Conservation (phyloP, 2,888 invertebrate genomes). For the Megamerina dolium region DNA sequence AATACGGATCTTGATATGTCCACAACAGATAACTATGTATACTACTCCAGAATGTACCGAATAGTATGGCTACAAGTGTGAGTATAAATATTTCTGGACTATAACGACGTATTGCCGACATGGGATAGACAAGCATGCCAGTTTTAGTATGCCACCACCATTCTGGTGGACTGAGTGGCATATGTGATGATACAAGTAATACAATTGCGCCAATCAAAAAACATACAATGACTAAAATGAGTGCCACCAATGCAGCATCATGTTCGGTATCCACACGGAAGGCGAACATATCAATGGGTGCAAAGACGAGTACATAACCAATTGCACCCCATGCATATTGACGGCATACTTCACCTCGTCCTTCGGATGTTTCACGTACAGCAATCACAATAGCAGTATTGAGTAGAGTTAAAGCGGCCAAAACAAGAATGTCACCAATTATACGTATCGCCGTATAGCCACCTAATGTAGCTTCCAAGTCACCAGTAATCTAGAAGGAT, state of each 20-base stretch:
- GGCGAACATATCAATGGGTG: conserved; percentile 53
- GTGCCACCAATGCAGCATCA: conserved; percentile 27
- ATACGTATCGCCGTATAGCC: conserved; percentile 63
- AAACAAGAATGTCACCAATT: conserved; percentile 70
- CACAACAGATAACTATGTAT: conserved; percentile 72
- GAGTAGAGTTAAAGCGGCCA: conserved; percentile 64
- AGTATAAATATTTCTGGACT: conserved; percentile 68
- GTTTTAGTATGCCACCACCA: conserved; percentile 85
- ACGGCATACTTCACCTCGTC: conserved; percentile 72
- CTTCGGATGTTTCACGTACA: conserved; percentile 72
- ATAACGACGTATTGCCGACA: conserved; percentile 70
- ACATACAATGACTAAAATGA: conserved; percentile 48
- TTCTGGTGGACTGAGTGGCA: conserved; percentile 76
- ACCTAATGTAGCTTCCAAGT: conserved; percentile 64
- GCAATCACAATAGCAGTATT: conserved; percentile 76
- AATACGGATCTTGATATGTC: conserved; percentile 50
- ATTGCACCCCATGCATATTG: conserved; percentile 71
- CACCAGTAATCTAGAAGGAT: conserved; percentile 49
- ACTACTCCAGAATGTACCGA: conserved; percentile 75
- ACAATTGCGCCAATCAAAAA: conserved; percentile 61
- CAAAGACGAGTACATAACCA: conserved; percentile 63
- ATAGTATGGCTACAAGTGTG: conserved; percentile 60
- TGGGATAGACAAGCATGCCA: conserved; percentile 70
- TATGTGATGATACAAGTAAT: conserved; percentile 52
- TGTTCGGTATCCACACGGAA: conserved; percentile 39